A percentile compares a stretch with the other conserved stretches of the same genome.
Evolutionary conservation across 2,797 vertebrate species (phyloP).

Genomic region (Eurystomus glaucurus): DNA sequence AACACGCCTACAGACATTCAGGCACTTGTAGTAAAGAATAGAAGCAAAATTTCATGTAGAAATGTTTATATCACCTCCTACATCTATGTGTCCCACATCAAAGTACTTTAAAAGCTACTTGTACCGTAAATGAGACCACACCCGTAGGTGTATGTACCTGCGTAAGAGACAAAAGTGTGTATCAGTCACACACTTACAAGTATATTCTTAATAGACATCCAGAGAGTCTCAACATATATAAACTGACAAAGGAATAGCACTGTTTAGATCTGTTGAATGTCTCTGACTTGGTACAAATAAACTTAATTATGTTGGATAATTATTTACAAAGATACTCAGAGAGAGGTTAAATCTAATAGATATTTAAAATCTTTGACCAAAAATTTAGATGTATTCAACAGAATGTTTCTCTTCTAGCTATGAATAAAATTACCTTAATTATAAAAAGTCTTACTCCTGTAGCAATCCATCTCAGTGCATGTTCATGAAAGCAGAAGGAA

Average conservation of each 20-base stretch:
- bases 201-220: neutral
- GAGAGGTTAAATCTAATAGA: neutral
- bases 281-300: neutral
- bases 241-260: neutral
- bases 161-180: neutral
- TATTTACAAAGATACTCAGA: neutral
- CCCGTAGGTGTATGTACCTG: neutral
- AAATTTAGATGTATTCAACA: neutral
- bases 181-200: neutral
- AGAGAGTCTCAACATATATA: neutral
- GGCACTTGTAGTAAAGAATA: rapidly evolving
- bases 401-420: neutral
- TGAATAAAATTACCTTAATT: neutral
- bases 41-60: neutral
- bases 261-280: neutral
- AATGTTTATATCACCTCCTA: neutral
- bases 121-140: neutral
- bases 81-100: neutral
- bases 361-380: neutral
- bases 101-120: neutral
- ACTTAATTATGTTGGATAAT: neutral
- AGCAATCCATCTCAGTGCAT: neutral
- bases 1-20: neutral
- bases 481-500: neutral
- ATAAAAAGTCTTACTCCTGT: neutral